Evolutionary conservation across 2,113 vertebrate species (phyloP), one percentile per base, ranked within the genome.

Genomic region (Marmota monax): DNA sequence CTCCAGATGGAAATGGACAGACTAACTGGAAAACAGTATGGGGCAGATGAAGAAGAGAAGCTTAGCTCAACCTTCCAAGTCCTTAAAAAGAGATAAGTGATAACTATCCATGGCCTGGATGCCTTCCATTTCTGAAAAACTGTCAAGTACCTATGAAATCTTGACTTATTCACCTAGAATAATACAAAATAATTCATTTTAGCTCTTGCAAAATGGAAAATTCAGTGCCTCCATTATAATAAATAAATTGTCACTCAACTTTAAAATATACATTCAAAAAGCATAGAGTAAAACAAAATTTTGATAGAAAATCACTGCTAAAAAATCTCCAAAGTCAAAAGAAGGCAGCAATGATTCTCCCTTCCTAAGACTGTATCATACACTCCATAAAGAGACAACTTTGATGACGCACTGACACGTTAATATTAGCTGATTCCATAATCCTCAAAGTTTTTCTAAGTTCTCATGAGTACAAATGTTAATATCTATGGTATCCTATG

Each of bases 281-380:
- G 37, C 34, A 70, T 8, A 22, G n/a, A 85, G 45, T 51, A 37
- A 87, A 9, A 86, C 48, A 22, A 74, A 4, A 48, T 16, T 61
- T 93, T 90, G 37, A 48, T 12, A 69, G 53, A 53, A 86, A 45
- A 89, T 51, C 61, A 84, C 16, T 74, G 25, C 39, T 80, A 72
- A 32, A 82, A 48, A 85, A 92, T 73, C 22, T 67, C 45, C 82
- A 84, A 96, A 73, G n/a, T 69, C 25, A 27, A 88, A 80, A 80
- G 18, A 82, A 37, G 7, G 32, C 63, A 53, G 37, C 37, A 86
- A 82, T 18, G 39, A 14, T 5, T n/a, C 42, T 56, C 23, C 22
- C 11, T 74, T 83, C 48, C 45, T 88, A 14, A 94, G 4, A 20
- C 9, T 34, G 42, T 37, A 88, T 67, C 61, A 82, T 22, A 32